phyloP scores from a whole-genome alignment of 2,797 vertebrate species.

The Phataginus tricuspis region DNA sequence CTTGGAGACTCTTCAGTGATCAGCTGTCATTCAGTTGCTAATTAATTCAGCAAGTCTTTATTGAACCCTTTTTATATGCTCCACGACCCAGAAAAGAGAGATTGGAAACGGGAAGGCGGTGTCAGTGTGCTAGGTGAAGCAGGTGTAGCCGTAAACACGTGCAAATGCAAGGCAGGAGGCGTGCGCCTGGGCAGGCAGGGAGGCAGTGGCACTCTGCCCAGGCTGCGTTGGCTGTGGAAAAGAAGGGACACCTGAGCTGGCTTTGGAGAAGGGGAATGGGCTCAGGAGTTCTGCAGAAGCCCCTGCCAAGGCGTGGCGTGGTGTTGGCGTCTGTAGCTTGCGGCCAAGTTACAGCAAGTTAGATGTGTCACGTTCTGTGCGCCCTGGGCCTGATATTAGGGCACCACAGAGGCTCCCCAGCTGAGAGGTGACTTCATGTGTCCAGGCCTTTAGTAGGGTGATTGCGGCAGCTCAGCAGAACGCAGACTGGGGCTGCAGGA shows the following conservation, averaged over 20 bases:
- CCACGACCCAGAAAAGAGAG: slow-evolving; percentile 31
- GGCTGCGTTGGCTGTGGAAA: neutral
- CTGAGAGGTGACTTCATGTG: no score
- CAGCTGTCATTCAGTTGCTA: neutral
- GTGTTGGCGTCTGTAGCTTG: neutral
- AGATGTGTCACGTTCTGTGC: accelerated
- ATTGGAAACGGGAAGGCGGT: neutral
- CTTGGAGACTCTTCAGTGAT: neutral
- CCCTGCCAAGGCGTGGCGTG: neutral
- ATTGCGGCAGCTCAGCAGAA: accelerated
- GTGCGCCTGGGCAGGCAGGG: no score
- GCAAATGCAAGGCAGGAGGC: neutral
- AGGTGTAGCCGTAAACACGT: neutral
- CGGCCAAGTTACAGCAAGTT: neutral
- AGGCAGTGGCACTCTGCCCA: neutral
- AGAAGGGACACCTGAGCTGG: neutral
- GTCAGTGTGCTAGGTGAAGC: neutral
- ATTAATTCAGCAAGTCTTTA: slow-evolving; percentile 50
- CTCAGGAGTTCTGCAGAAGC: neutral
- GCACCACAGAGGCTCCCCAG: neutral
- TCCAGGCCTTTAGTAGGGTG: neutral
- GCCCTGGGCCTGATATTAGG: neutral
- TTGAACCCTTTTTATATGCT: neutral
- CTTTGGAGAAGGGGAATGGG: neutral
- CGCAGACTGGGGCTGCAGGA: neutral